Conservation (phyloP, 2,797 vertebrate genomes). For the Nothura maculosa region DNA sequence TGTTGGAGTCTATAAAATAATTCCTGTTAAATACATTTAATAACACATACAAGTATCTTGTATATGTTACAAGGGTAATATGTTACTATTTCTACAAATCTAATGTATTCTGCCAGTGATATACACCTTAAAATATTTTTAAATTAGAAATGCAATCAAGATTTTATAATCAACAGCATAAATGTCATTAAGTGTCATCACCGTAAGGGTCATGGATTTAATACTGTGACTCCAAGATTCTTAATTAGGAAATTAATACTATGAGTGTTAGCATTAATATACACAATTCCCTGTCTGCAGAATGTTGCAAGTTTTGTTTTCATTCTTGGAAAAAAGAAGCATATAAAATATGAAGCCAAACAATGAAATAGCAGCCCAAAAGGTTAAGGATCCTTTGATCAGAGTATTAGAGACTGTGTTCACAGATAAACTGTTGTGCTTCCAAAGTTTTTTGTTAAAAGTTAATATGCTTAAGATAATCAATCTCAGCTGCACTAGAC, state of each 20-base stretch:
- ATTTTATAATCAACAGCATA: background rate
- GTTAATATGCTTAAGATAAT: conserved; percentile 67
- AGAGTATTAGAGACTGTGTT: background rate
- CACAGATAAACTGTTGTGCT: background rate
- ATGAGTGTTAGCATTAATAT: background rate
- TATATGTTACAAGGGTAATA: background rate
- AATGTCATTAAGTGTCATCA: background rate
- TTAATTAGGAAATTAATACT: background rate
- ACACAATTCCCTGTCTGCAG: background rate
- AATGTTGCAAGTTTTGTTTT: background rate
- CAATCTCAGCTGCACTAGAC: conserved; percentile 46
- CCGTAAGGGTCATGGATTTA: background rate
- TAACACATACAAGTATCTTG: background rate
- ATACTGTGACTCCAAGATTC: background rate
- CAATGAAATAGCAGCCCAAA: background rate
- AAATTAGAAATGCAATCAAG: background rate
- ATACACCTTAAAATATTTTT: background rate
- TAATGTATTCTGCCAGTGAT: background rate
- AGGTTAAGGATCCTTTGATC: background rate
- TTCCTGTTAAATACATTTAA: background rate
- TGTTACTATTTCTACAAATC: accelerated
- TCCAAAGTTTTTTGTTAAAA: conserved; percentile 65
- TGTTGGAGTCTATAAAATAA: background rate
- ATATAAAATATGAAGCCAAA: background rate
- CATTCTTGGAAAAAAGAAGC: background rate